These are phyloP conservation scores for Festucalex cinctus DNA, from an alignment of 2,113 vertebrate species.

Conservation along the genomic window DNA sequence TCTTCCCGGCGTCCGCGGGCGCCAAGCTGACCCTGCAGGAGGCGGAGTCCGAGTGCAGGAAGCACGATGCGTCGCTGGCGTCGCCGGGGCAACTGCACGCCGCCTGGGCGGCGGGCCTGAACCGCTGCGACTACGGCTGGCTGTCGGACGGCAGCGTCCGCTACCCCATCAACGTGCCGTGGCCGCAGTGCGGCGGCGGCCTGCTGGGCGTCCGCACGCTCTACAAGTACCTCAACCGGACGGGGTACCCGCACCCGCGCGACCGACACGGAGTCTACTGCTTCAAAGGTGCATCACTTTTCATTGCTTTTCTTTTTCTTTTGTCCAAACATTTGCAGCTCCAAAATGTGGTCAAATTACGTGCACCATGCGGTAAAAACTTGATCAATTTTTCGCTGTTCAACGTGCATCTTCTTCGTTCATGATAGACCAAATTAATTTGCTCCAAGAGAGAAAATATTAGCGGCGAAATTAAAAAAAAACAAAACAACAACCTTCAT, in stretches of 20 bases:
- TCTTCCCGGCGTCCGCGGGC: conserved; percentile 65
- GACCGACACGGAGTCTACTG: conserved; percentile 86
- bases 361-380: no score
- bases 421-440: no score
- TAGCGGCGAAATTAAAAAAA: no score
- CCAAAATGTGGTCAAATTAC: no score
- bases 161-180: conserved; percentile 84
- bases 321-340: no score
- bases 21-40: conserved; percentile 79
- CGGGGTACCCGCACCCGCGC: conserved; percentile 79
- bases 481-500: no score
- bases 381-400: no score
- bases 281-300: no score
- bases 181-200: conserved; percentile 87
- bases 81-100: conserved; percentile 85
- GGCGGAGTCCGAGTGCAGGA: conserved; percentile 72
- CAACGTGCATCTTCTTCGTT: no score
- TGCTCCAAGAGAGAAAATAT: no score
- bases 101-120: conserved; percentile 86
- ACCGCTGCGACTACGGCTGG: conserved; percentile 92
- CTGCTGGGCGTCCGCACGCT: conserved; percentile 89
- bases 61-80: conserved; percentile 70
- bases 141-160: conserved; percentile 88
- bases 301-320: no score
- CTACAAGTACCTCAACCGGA: conserved; percentile 87